Conservation (phyloP, 2,888 invertebrate genomes). For the Rotaria socialis region DNA sequence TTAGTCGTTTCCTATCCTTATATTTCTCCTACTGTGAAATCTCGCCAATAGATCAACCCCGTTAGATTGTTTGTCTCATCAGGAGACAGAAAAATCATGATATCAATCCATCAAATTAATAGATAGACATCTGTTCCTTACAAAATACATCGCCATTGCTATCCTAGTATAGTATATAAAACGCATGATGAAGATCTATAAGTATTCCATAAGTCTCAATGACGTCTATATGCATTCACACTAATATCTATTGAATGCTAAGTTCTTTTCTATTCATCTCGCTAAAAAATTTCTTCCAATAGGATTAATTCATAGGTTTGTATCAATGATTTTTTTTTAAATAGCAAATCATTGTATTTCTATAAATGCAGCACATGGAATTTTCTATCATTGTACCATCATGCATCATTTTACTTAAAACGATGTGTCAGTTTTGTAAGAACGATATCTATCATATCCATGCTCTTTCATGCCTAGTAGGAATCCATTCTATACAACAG, state of each 20-base stretch:
- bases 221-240: neutral
- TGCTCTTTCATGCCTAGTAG: no score
- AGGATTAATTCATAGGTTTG: no score
- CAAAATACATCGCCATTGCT: neutral
- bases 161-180: neutral
- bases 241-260: neutral
- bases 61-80: constrained; percentile 32
- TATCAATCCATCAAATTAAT: constrained; percentile 26
- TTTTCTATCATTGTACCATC: no score
- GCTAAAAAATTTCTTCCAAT: no score
- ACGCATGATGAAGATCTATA: neutral
- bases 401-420: no score
- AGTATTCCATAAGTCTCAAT: neutral
- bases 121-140: neutral
- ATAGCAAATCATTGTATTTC: no score
- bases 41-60: neutral
- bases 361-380: no score
- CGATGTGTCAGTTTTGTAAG: no score
- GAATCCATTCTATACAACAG: no score
- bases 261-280: no score
- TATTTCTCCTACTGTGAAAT: neutral
- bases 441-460: no score
- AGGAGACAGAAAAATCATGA: neutral
- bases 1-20: neutral
- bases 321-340: no score